Evolutionary conservation across 2,113 vertebrate genomes (phyloP).

Genomic region (Cricetomys ansorgei): DNA sequence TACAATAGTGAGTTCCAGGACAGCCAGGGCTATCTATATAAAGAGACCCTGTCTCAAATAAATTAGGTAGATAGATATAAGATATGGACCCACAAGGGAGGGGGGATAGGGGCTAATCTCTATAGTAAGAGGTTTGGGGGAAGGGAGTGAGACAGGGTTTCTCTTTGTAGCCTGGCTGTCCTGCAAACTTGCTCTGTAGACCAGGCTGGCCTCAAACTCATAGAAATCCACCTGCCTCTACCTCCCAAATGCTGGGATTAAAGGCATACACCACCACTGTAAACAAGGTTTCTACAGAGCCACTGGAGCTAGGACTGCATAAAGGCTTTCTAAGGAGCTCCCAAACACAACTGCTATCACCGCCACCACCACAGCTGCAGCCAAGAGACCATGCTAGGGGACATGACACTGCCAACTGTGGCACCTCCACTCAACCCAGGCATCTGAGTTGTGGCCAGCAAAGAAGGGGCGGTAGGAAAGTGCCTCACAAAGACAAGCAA

Average conservation of each 20-base stretch:
- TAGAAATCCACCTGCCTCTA: too few relatives aligned
- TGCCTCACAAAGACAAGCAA: not conserved
- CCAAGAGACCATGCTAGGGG: not conserved
- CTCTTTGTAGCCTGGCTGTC: too few relatives aligned
- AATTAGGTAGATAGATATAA: not conserved
- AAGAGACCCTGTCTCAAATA: not conserved
- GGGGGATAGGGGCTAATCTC: not conserved
- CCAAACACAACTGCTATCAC: not conserved
- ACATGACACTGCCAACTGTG: not conserved
- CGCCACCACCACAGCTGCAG: not conserved
- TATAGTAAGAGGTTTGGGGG: too few relatives aligned
- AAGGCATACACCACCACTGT: too few relatives aligned
- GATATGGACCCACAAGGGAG: not conserved
- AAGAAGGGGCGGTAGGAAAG: not conserved
- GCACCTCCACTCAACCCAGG: not conserved
- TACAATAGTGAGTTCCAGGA: not conserved
- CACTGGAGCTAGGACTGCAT: not conserved
- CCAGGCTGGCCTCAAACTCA: too few relatives aligned
- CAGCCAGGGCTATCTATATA: not conserved
- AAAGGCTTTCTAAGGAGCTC: not conserved
- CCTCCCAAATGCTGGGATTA: too few relatives aligned
- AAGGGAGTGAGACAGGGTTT: too few relatives aligned
- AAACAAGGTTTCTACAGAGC: not conserved
- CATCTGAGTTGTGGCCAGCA: not conserved
- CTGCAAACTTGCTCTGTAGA: too few relatives aligned